A percentile compares a stretch with the other conserved stretches of the same genome.
These are phyloP conservation scores for Cuculus canorus DNA, from an alignment of 2,797 vertebrate genomes.

Conservation along the genomic window DNA sequence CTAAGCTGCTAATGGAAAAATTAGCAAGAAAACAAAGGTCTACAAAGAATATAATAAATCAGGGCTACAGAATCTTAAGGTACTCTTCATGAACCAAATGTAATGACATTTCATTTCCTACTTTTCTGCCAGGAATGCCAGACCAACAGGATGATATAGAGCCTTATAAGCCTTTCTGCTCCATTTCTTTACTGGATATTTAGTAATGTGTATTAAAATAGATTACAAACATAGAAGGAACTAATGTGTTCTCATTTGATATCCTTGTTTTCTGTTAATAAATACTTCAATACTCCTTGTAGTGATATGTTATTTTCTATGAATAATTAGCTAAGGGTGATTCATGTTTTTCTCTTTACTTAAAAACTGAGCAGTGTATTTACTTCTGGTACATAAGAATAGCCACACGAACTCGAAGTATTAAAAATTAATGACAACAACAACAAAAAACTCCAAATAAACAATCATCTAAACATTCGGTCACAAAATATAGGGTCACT, in stretches of 20 bases:
- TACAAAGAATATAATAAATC: constrained; percentile 38
- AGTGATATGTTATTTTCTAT: not conserved
- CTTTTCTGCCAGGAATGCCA: constrained; percentile 15
- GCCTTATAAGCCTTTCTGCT: not conserved
- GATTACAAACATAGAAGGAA: not conserved
- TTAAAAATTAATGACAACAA: not conserved
- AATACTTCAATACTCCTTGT: not conserved
- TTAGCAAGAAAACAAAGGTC: constrained; percentile 36
- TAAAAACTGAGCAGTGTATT: not conserved
- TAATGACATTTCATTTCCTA: constrained; percentile 48
- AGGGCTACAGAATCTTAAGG: not conserved
- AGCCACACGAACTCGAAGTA: not conserved
- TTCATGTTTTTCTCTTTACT: not conserved
- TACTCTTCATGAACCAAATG: not conserved
- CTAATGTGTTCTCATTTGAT: not conserved
- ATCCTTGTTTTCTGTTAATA: not conserved
- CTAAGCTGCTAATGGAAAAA: constrained; percentile 50
- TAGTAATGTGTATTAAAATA: not conserved
- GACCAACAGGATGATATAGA: not conserved
- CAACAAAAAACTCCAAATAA: not conserved
- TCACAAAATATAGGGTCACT: not conserved
- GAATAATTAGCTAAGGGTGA: not conserved
- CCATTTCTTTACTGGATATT: not conserved
- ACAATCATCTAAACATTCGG: not conserved
- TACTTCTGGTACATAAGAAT: not conserved